Evolutionary conservation across 2,797 vertebrate species (phyloP), one percentile per base, ranked within the genome.

Genomic region (Capromys pilorides): DNA sequence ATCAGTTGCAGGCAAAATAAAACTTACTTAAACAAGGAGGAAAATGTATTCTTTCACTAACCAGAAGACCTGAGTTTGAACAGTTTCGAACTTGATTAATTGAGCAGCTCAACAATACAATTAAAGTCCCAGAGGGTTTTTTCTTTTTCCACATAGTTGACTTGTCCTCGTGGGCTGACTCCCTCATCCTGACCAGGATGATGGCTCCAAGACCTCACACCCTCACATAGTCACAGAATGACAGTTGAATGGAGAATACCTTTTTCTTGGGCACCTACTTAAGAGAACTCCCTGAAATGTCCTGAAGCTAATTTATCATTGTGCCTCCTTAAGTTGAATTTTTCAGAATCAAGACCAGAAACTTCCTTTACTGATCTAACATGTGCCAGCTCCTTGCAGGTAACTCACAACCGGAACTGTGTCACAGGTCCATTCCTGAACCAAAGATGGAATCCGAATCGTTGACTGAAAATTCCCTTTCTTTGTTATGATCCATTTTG

Each of bases 11-110:
- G 49, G 22, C 71, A 59, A 49, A 4, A 73, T 51, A 95, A 88
- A 86, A 36, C 28, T 36, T 78, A 92, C n/a, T 81, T 88, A 88
- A 95, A 75, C 28, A 90, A 69, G 33, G 11, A 51, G 19, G 79
- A 80, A 89, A 45, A n/a, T 4, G 5, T 45, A 61, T 66, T 79
- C 28, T 96, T 89, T 95, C 16, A 87, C 5, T 62, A 75, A 36
- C 36, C 45, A 45, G 45, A 57, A 78, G 33, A n/a, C n/a, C n/a
- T n/a, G n/a, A 33, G 61, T 77, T 86, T 69, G n/a, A 22, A 57
- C 36, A 82, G 18, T 39, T 92, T 2, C n/a, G 59, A 33, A 28
- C 2, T 24, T 59, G 82, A 28, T 77, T 82, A 80, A 80, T 73
- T 87, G 39, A 77, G 39, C 18, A 62, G 64, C 6, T 85, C 33